phyloP scores from a whole-genome alignment of 1,140 invertebrate species.

The Semibalanus balanoides region DNA sequence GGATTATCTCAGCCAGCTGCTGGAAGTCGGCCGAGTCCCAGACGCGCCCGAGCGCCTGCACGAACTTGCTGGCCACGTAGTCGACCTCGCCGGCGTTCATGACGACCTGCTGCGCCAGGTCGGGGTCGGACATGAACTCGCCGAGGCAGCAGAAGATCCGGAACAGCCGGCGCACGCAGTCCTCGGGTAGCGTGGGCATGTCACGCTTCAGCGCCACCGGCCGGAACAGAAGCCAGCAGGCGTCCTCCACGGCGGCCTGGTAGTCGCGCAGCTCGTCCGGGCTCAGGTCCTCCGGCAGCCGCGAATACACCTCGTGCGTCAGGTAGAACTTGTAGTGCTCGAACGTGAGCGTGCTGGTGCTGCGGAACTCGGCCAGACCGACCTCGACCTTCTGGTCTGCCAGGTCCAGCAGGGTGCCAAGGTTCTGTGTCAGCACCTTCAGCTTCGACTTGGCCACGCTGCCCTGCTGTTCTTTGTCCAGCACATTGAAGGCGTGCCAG shows the following conservation, averaged over 20 bases:
- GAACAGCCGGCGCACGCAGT: conserved; percentile 55
- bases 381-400: neutral
- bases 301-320: neutral
- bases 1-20: conserved; percentile 42
- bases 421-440: conserved; percentile 39
- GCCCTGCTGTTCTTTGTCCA: conserved; percentile 42
- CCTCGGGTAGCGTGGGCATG: conserved; percentile 42
- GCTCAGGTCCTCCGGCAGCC: neutral
- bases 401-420: conserved; percentile 2
- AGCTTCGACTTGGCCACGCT: conserved; percentile 56
- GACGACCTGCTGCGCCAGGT: conserved; percentile 36
- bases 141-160: conserved; percentile 59
- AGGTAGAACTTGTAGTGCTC: neutral
- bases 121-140: conserved; percentile 37
- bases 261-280: neutral
- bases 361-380: neutral
- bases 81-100: conserved; percentile 49
- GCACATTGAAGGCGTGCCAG: conserved; percentile 56
- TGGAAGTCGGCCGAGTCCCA: conserved; percentile 51
- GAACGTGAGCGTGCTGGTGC: neutral
- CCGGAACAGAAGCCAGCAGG: too few species aligned
- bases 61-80: conserved; percentile 45
- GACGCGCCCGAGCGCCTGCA: conserved; percentile 45
- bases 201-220: conserved; percentile 28
- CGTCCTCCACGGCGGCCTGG: too few species aligned